Evolutionary conservation across 2,888 invertebrate species (phyloP).

Genomic region (Abscondita cerata): DNA sequence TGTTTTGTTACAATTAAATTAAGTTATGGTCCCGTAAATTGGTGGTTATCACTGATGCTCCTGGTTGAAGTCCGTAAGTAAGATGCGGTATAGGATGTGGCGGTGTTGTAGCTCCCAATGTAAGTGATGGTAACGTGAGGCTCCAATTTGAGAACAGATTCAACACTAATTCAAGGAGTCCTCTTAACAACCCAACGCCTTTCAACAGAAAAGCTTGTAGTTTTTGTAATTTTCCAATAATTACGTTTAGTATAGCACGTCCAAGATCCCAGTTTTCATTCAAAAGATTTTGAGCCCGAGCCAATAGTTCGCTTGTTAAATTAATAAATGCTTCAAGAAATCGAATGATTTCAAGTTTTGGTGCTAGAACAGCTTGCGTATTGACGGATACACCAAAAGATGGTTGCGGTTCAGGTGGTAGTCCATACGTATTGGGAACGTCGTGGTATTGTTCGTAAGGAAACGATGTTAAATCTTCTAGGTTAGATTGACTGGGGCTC

Average conservation of each 20-base stretch:
- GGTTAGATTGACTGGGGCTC: not conserved
- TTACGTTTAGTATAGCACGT: constrained; percentile 36
- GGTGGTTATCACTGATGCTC: too few relatives aligned
- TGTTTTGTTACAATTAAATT: too few relatives aligned
- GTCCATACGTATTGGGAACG: constrained; percentile 1
- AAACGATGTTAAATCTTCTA: not conserved
- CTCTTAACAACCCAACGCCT: constrained; percentile 41
- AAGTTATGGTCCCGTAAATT: too few relatives aligned
- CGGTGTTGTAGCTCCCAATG: constrained; percentile 9
- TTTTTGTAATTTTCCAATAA: constrained; percentile 40
- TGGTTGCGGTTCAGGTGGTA: constrained; percentile 7
- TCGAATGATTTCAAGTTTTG: constrained; percentile 43
- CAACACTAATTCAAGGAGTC: constrained; percentile 44
- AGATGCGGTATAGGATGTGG: constrained; percentile 1
- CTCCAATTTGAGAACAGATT: constrained; percentile 43
- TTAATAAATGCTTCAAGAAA: constrained; percentile 43
- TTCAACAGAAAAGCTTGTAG: constrained; percentile 43
- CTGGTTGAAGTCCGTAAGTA: constrained; percentile 14
- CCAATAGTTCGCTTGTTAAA: constrained; percentile 43
- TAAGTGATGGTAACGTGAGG: constrained; percentile 29
- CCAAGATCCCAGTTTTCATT: constrained; percentile 45
- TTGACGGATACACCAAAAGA: constrained; percentile 8
- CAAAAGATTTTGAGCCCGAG: constrained; percentile 39
- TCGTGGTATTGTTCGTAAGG: constrained; percentile 15
- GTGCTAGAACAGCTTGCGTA: constrained; percentile 24